Evolutionary conservation across 2,888 invertebrate genomes (phyloP).

Genomic region (Ctena decussata): DNA sequence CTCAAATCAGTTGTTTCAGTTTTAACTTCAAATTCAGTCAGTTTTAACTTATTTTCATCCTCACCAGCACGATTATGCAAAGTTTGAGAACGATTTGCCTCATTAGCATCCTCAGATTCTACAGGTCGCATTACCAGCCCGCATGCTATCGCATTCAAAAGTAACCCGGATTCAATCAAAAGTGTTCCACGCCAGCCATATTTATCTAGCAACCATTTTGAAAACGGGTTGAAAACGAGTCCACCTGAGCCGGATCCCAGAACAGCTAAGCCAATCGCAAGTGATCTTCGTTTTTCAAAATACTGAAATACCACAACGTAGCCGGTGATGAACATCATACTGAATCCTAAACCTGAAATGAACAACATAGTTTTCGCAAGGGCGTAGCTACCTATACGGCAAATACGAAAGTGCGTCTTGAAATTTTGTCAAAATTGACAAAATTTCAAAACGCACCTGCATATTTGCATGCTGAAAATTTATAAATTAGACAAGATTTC

Average conservation of each 20-base stretch:
- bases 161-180: slow-evolving; percentile 18
- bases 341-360: slow-evolving; percentile 27
- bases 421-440: no score
- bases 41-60: background rate
- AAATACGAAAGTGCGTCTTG: no score
- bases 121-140: slow-evolving; percentile 24
- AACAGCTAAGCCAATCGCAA: slow-evolving; percentile 35
- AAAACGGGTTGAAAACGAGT: slow-evolving; percentile 34
- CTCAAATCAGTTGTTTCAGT: no score
- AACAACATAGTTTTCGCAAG: no score
- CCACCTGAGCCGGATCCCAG: slow-evolving; percentile 35
- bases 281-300: slow-evolving; percentile 32
- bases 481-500: no score
- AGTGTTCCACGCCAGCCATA: slow-evolving; percentile 34
- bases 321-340: slow-evolving; percentile 34
- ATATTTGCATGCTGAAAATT: no score
- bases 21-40: background rate
- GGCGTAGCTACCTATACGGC: no score
- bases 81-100: background rate
- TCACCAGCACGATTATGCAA: background rate
- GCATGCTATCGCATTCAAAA: slow-evolving; percentile 27
- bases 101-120: background rate
- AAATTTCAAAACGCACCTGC: no score
- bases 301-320: slow-evolving; percentile 21
- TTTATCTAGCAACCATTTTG: slow-evolving; percentile 29